Evolutionary conservation across 2,888 invertebrate species (phyloP), one percentile per base, ranked within the genome.

Genomic region (Heliconius sara): DNA sequence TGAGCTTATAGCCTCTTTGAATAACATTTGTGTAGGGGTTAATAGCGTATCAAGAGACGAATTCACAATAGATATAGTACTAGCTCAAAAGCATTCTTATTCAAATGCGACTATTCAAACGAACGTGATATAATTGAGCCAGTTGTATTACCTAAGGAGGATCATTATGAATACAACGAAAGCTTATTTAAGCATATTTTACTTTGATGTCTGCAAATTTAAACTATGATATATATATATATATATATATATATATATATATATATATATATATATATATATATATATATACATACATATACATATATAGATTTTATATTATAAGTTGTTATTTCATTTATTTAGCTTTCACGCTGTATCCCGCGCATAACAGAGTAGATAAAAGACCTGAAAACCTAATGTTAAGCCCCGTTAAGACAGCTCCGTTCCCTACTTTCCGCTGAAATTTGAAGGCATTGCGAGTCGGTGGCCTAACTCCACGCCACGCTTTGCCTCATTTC

Each of bases 81-180:
- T 34, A 16, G 25, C 4, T 60, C 34, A 39, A n/a, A 9, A 39
- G n/a, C 34, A 60, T 60, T 73, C 60, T 60, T 60, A 60, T 73
- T 73, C 60, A 60, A 73, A 60, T 73, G 39, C 25, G 43, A 16
- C 43, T 70, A 70, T 70, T 47, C 25, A 43, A 70, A 70, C 25
- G 25, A 25, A 47, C 70, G 43, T 70, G 43, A 19, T 70, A 70
- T 70, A 70, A 70, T 70, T 70, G 43, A 70, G 43, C 43, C 6
- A 25, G n/a, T 25, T 43, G 70, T 43, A 43, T 25, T 25, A 65
- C 16, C 68, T n/a, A 39, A 43, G n/a, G n/a, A 68, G 27, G 19
- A 6, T 7, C 7, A 6, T 16, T 65, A 16, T 27, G 7, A 7
- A 65, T 30, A 65, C 4, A n/a, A 65, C 30, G 27, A 65, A 27